Base-by-base conservation (phyloP, 1,140 invertebrate species). In the Drosophila bocqueti region DNA sequence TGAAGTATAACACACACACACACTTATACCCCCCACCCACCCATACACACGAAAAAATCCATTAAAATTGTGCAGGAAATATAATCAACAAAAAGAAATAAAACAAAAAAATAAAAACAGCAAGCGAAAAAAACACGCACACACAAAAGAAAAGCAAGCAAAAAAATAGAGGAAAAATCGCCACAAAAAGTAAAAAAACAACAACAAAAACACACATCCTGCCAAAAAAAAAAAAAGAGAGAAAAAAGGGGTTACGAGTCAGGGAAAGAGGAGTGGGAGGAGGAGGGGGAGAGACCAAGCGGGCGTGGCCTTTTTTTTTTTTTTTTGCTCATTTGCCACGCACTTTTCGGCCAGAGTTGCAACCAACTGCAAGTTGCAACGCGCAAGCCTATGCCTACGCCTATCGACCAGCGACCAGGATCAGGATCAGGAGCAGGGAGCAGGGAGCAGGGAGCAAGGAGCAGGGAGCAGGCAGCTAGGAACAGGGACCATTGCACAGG, bases 31-130 rank as follows among this genome's bases (percentile, higher is more conserved):
- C n/a, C n/a, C n/a, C n/a, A n/a, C n/a, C n/a, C 13, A 3, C 26
- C 50, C 59, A 10, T 26, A 45, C 64, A 21, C 18, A 52, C 68
- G 46, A 89, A 83, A 83, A 89, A 84, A 90, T 90, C 85, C 85
- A 89, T 89, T 89, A 90, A 89, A 89, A 85, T 79, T 90, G 75
- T 90, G 84, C 84, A 90, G 85, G 79, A 89, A 87, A 87, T 83
- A 87, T 77, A 81, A 66, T 76, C 64, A 83, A 78, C 74, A 76
- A 76, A 60, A 69, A 76, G 73, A 79, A 67, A 34, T 49, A 54
- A 79, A 73, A 34, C 54, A 54, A 46, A 5, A 34, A 43, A 24
- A 80, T 63, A 62, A 55, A 61, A 9, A 31, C 8, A 31, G 31
- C 7, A 31, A 9, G 31, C 7, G 31, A 80, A 67, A 62, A 55